These are phyloP conservation scores for Anguilla megastoma DNA, from an alignment of 2,797 vertebrate species.

Conservation along the genomic window DNA sequence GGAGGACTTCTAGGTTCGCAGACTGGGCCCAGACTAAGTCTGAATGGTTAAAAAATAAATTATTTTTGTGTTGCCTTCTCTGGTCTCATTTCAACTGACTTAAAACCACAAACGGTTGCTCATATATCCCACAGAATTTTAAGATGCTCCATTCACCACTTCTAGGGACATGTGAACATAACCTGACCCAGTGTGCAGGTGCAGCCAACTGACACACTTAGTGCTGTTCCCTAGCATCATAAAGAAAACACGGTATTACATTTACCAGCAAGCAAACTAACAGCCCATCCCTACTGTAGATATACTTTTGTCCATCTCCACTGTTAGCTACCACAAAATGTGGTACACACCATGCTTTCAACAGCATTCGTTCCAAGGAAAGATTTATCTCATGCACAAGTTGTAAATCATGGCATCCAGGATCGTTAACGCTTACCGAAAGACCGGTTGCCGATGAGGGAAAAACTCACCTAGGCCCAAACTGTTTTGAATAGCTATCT, in stretches of 20 bases:
- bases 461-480: conserved; percentile 81
- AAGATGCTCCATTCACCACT: background rate
- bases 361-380: background rate
- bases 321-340: background rate
- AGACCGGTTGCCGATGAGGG: background rate
- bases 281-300: background rate
- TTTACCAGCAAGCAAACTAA: background rate
- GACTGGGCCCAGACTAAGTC: background rate
- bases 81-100: background rate
- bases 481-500: conserved; percentile 70
- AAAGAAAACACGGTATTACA: background rate
- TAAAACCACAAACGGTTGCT: background rate
- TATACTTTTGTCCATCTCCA: background rate
- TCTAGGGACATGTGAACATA: background rate
- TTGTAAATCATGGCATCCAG: background rate
- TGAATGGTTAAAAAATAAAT: background rate
- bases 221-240: background rate
- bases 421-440: background rate
- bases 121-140: background rate
- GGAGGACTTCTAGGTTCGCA: background rate
- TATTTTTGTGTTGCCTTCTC: background rate
- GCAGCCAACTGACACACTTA: background rate
- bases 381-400: background rate
- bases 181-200: background rate
- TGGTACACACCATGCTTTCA: background rate